Conservation (phyloP, 37 sponge, comb jelly and placozoan genomes). For the Dysidea cf. avara region DNA sequence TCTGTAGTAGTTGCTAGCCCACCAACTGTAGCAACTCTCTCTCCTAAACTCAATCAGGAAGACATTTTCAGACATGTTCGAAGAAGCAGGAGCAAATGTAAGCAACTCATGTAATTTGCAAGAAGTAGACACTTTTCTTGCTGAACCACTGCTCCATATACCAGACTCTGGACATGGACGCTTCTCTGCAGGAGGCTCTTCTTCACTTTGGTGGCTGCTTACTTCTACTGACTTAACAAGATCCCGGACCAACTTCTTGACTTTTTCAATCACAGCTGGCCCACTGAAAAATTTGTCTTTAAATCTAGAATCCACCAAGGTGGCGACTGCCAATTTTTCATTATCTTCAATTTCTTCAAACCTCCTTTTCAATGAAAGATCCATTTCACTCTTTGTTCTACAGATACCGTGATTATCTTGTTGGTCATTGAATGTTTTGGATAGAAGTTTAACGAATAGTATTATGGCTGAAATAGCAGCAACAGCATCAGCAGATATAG, state of each 20-base stretch:
- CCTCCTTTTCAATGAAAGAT: constrained; percentile 2
- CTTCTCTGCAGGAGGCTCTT: no score
- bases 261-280: not conserved
- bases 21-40: no score
- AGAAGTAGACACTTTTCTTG: no score
- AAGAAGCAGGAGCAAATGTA: no score
- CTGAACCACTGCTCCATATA: no score
- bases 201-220: no score
- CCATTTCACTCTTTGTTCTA: constrained; percentile 9
- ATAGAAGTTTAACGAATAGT: not conserved
- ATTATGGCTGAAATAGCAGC: not conserved
- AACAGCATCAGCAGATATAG: constrained; percentile 9
- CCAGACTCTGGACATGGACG: no score
- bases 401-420: constrained; percentile 6
- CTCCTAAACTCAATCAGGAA: no score
- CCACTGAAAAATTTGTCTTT: constrained; percentile 29
- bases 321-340: constrained; percentile 9
- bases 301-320: constrained; percentile 8
- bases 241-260: constrained; percentile 5
- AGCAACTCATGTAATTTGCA: no score
- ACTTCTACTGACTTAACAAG: no score
- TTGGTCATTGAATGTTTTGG: not conserved
- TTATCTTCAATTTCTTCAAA: constrained; percentile 2
- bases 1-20: no score
- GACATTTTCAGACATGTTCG: no score